Evolutionary conservation across 1,140 invertebrate species (phyloP).

Genomic region (Riptortus pedestris): DNA sequence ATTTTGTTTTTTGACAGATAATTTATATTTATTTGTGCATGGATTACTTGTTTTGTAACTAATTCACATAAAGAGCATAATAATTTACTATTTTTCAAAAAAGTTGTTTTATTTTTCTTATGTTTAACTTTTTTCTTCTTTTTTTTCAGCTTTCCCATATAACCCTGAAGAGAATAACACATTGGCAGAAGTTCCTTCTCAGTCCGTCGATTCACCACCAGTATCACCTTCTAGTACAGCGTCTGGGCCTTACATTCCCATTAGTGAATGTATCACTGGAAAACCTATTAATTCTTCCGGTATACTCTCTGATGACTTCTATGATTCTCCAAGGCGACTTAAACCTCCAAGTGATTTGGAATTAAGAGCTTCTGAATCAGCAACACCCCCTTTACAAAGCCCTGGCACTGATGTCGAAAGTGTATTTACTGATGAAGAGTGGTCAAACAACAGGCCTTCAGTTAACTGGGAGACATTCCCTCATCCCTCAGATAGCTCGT

Average conservation of each 20-base stretch:
- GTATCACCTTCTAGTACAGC: slow-evolving; percentile 46
- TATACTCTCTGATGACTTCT: slow-evolving; percentile 36
- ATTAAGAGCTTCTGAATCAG: slow-evolving; percentile 27
- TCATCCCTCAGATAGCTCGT: slow-evolving; percentile 43
- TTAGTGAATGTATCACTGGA: slow-evolving; percentile 84
- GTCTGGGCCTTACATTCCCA: slow-evolving; percentile 65
- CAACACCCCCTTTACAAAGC: slow-evolving; percentile 41
- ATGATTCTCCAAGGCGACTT: slow-evolving; percentile 43
- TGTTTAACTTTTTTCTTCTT: slow-evolving; percentile 27
- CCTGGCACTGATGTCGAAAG: slow-evolving; percentile 45
- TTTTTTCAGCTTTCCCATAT: slow-evolving; percentile 29
- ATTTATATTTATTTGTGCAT: too few species aligned
- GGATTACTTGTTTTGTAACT: too few species aligned
- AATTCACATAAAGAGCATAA: too few species aligned
- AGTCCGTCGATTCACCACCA: slow-evolving; percentile 44
- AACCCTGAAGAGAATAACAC: slow-evolving; percentile 22
- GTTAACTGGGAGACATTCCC: slow-evolving; percentile 50
- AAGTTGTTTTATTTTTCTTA: too few species aligned
- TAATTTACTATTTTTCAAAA: too few species aligned
- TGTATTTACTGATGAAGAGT: slow-evolving; percentile 49
- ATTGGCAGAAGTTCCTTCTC: slow-evolving; percentile 24
- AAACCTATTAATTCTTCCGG: slow-evolving; percentile 40
- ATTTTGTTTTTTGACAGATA: too few species aligned
- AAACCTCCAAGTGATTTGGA: slow-evolving; percentile 32
- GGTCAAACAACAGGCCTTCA: slow-evolving; percentile 34